phyloP scores from a whole-genome alignment of 2,888 invertebrate genomes.

The Parasteatoda lunata region DNA sequence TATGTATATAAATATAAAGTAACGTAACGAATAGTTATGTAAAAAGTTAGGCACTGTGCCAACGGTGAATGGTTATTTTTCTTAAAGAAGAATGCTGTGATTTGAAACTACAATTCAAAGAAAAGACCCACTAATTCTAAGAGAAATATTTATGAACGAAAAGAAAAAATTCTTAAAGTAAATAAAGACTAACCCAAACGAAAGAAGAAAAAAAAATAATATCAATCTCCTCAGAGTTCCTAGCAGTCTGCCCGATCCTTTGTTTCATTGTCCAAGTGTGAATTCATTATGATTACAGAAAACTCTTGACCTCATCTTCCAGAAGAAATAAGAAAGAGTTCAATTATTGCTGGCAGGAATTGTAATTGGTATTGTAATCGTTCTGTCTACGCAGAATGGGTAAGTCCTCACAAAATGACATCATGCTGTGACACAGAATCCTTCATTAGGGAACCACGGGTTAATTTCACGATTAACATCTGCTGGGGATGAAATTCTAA shows the following conservation, averaged over 20 bases:
- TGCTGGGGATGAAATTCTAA: too few species aligned
- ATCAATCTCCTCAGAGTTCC: background rate
- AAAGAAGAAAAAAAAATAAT: background rate
- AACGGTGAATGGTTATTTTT: too few species aligned
- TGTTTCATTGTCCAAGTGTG: background rate
- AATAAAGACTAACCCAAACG: background rate
- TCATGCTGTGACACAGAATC: conserved; percentile 7
- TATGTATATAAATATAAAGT: too few species aligned
- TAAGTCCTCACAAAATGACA: conserved; percentile 2
- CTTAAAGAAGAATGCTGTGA: too few species aligned
- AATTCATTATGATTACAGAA: background rate
- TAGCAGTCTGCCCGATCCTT: background rate
- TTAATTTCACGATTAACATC: background rate
- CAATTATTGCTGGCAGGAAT: background rate
- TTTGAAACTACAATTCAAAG: too few species aligned
- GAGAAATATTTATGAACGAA: background rate
- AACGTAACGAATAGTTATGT: too few species aligned
- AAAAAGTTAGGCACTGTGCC: too few species aligned
- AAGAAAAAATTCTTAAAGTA: background rate
- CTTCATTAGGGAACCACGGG: conserved; percentile 22
- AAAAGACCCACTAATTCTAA: background rate
- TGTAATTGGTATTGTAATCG: background rate
- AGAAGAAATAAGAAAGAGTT: background rate
- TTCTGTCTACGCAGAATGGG: background rate
- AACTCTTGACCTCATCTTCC: background rate